Evolutionary conservation across 2,888 invertebrate species (phyloP), one percentile per base, ranked within the genome.

Genomic region (Acrobasis repandana): DNA sequence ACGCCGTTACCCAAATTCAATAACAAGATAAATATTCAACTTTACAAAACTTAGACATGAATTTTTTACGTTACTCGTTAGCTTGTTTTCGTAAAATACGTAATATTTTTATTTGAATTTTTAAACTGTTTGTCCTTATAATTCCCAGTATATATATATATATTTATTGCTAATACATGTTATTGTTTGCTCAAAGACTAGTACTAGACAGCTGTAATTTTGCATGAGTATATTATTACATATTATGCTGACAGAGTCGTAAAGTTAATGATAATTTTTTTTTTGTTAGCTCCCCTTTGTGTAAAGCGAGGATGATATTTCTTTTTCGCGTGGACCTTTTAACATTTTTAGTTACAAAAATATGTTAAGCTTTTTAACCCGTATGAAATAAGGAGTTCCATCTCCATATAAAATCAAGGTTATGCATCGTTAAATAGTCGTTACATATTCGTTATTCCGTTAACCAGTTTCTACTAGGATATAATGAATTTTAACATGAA

Each of bases 11-110:
- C 43, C 43, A 43, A 43, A 43, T 43, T 43, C 14, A 43, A 43
- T 43, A 43, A 43, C 43, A 43, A 43, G 43, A n/a, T 43, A n/a
- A n/a, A 43, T 43, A 43, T 43, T 43, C 11, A 49, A 49, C 15
- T 16, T 47, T 8, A 43, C 14, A 14, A 43, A 43, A n/a, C n/a
- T 43, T 6, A n/a, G 14, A 28, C 28, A 28, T 14, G 3, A 15
- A 20, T 49, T 20, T 11, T 34, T 11, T 6, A 38, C 54, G 36
- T 54, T 38, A 54, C 36, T 15, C 54, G 54, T 54, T 38, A 54
- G 36, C 52, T 15, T 11, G 52, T 38, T 52, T 52, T 18, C 8
- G 18, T 16, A 16, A 4, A 8, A 5, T 4, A 4, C 2, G 4
- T 20, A 20, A 20, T 20, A 20, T 20, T n/a, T n/a, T n/a, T n/a